A percentile compares a stretch with the other conserved stretches of the same genome.
These are phyloP conservation scores for Oedothorax gibbosus DNA, from an alignment of 1,140 invertebrate species.

Conservation along the genomic window DNA sequence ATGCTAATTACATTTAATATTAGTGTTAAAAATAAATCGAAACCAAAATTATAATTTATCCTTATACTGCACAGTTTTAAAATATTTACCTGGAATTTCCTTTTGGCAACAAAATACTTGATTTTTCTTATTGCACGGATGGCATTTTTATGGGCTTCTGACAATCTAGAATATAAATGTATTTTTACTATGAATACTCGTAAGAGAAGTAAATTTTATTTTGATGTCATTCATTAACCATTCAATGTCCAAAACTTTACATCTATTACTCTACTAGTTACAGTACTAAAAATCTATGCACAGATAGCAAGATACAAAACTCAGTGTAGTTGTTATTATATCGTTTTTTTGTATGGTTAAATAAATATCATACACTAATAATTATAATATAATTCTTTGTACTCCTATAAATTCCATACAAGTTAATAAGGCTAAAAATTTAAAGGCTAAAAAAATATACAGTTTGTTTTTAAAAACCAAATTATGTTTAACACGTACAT, in stretches of 20 bases:
- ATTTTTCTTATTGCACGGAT: slow-evolving; percentile 88
- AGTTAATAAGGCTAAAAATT: too few species aligned
- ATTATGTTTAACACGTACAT: neutral
- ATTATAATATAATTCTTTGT: too few species aligned
- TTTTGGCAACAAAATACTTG: slow-evolving; percentile 81
- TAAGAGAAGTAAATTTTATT: neutral
- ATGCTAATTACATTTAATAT: too few species aligned
- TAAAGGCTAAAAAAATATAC: too few species aligned
- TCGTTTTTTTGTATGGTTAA: too few species aligned
- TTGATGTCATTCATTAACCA: neutral
- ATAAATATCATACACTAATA: too few species aligned
- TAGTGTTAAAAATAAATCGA: neutral
- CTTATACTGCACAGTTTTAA: neutral
- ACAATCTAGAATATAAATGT: slow-evolving; percentile 72
- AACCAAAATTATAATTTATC: neutral
- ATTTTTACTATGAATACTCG: neutral
- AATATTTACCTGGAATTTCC: slow-evolving; percentile 75
- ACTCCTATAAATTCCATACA: too few species aligned
- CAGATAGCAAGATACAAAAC: too few species aligned
- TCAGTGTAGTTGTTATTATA: too few species aligned
- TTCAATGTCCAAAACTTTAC: too few species aligned
- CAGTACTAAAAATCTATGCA: neutral
- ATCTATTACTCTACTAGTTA: too few species aligned
- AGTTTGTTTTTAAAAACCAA: too few species aligned
- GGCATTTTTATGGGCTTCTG: slow-evolving; percentile 83